phyloP scores from a whole-genome alignment of 2,113 vertebrate species.

The Ailuropoda melanoleuca region DNA sequence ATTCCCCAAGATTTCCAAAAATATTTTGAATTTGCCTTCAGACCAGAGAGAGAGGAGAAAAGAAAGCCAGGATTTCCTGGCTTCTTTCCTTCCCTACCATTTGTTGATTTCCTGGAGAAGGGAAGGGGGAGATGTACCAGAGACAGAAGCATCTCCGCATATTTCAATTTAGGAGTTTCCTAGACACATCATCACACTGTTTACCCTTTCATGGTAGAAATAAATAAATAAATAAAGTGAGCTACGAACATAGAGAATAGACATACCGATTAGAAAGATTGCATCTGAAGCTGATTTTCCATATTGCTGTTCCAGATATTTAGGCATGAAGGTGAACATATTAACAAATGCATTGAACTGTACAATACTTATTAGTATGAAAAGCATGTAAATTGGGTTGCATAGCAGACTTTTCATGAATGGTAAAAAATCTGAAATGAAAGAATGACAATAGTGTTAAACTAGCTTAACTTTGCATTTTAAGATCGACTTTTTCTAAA shows the following conservation, averaged over 20 bases:
- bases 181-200: neutral
- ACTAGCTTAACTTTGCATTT: neutral
- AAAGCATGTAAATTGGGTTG: slow-evolving; percentile 90
- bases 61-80: neutral
- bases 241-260: neutral
- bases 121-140: neutral
- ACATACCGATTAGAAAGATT: slow-evolving; percentile 94
- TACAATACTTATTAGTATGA: slow-evolving; percentile 88
- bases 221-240: neutral
- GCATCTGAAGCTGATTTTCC: slow-evolving; percentile 93
- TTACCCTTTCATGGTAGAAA: neutral
- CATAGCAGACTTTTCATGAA: slow-evolving; percentile 89
- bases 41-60: neutral
- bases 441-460: neutral
- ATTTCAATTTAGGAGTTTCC: neutral
- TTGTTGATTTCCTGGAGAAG: neutral
- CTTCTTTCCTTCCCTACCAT: neutral
- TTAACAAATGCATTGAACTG: slow-evolving; percentile 91
- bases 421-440: slow-evolving; percentile 89
- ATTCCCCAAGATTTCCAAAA: neutral
- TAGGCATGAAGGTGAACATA: slow-evolving; percentile 93
- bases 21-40: neutral
- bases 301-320: slow-evolving; percentile 97
- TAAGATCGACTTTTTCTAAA: neutral
- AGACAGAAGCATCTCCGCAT: neutral